Evolutionary conservation across 2,113 vertebrate genomes (phyloP).

Genomic region (Vulpes vulpes): DNA sequence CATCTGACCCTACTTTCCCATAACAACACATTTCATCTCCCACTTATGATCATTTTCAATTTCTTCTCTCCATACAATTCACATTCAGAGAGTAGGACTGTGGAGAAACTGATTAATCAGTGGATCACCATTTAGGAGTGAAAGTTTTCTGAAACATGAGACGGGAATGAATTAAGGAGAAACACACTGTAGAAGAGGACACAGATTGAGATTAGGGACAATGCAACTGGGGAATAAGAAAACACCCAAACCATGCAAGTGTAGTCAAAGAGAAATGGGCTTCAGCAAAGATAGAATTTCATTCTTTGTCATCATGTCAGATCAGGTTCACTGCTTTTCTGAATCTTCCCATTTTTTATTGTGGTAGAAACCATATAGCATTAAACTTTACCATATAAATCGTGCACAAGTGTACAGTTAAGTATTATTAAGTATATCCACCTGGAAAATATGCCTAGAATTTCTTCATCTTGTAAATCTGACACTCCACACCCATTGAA

Average conservation of each 20-base stretch:
- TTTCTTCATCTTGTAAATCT: neutral
- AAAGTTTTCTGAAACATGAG: neutral
- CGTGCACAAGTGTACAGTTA: neutral
- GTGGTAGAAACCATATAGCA: neutral
- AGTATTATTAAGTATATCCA: neutral
- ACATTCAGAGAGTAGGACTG: neutral
- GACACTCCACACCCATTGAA: neutral
- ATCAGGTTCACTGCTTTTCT: neutral
- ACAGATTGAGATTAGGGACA: neutral
- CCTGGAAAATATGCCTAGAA: neutral
- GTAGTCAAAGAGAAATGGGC: neutral
- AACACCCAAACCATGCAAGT: neutral
- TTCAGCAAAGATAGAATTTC: neutral
- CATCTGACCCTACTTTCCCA: neutral
- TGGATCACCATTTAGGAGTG: neutral
- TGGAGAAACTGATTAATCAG: neutral
- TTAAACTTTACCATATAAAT: neutral
- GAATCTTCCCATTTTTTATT: neutral
- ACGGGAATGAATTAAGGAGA: neutral
- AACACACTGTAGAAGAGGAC: neutral
- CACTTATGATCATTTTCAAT: neutral
- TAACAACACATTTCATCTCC: neutral
- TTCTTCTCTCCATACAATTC: neutral
- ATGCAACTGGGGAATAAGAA: neutral
- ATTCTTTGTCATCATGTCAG: neutral